phyloP scores from a whole-genome alignment of 2,888 invertebrate species.

The Agrochola lychnidis region DNA sequence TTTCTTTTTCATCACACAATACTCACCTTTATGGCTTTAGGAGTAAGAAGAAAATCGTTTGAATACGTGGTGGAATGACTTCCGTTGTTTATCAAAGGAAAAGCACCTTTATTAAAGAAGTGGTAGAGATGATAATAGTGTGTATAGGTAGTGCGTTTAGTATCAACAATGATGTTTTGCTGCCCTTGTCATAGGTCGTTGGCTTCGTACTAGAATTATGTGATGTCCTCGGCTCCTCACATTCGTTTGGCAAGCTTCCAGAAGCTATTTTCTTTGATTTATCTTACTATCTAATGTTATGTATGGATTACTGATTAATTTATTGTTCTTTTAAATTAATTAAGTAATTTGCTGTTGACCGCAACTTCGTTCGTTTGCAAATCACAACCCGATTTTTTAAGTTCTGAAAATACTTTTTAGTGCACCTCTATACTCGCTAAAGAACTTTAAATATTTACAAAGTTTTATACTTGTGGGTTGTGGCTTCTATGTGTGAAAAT shows the following conservation, averaged over 20 bases:
- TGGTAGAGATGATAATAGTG: neutral
- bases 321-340: neutral
- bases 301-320: constrained; percentile 11
- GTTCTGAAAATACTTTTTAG: neutral
- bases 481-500: neutral
- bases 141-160: neutral
- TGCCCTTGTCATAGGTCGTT: constrained; percentile 59
- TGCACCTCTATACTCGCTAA: neutral
- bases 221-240: constrained; percentile 33
- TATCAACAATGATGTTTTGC: constrained; percentile 20
- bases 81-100: neutral
- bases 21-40: accelerated
- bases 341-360: too few relatives aligned
- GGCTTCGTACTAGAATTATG: constrained; percentile 40
- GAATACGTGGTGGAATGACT: neutral
- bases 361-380: neutral
- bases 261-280: constrained; percentile 31
- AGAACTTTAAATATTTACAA: too few relatives aligned
- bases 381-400: neutral
- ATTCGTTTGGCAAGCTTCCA: constrained; percentile 44
- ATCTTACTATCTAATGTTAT: constrained; percentile 14
- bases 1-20: constrained; percentile 6
- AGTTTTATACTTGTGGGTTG: too few relatives aligned
- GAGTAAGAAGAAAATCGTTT: constrained; percentile 18
- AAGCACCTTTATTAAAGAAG: accelerated